These are phyloP conservation scores for Daktulosphaira vitifoliae DNA, from an alignment of 1,140 invertebrate species.

Conservation along the genomic window DNA sequence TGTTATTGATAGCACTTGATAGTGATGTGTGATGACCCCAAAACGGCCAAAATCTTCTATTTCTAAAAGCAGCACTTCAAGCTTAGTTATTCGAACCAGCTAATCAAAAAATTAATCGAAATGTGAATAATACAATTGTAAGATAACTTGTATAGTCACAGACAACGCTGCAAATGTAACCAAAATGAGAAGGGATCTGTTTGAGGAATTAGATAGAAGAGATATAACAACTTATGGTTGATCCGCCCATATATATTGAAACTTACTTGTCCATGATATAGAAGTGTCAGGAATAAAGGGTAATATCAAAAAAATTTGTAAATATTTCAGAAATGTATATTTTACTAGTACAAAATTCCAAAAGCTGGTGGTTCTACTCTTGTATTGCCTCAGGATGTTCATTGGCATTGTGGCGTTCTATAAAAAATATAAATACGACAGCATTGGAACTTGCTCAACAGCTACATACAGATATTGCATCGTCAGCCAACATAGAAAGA, in stretches of 20 bases:
- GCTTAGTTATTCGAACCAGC: background rate
- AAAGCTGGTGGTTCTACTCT: background rate
- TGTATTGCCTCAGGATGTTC: conserved; percentile 1
- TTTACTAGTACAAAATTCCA: background rate
- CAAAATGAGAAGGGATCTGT: background rate
- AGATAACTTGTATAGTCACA: background rate
- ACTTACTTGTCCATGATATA: background rate
- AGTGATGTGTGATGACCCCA: too few species aligned
- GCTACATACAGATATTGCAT: background rate
- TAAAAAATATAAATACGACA: too few species aligned
- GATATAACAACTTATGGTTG: conserved; percentile 10
- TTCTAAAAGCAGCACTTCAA: too few species aligned
- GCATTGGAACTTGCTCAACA: too few species aligned
- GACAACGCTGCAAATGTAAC: conserved; percentile 2
- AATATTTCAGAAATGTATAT: conserved; percentile 4
- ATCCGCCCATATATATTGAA: conserved; percentile 5
- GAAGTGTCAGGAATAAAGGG: background rate
- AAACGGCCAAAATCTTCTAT: too few species aligned
- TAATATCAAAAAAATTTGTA: conserved; percentile 1
- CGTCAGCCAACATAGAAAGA: background rate
- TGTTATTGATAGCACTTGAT: too few species aligned
- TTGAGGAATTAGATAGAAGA: background rate
- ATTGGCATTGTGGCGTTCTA: too few species aligned
- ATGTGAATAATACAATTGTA: background rate
- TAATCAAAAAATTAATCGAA: background rate